A percentile compares a stretch with the other conserved stretches of the same genome.
Evolutionary conservation across 2,888 invertebrate genomes (phyloP).

Genomic region (Eulithis testata): DNA sequence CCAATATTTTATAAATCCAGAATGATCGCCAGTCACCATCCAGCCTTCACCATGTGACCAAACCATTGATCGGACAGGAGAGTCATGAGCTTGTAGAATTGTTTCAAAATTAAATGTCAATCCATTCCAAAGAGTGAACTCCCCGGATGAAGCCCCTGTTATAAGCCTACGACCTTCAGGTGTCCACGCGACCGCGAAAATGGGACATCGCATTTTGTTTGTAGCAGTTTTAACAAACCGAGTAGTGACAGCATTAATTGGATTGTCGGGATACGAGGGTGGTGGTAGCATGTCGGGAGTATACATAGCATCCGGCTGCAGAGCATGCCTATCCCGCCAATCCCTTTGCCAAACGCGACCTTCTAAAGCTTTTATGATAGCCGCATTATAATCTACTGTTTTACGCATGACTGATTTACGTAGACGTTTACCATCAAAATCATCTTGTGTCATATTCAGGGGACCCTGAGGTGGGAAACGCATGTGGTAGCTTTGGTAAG

Average conservation of each 20-base stretch:
- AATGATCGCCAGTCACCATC: slow-evolving; percentile 99
- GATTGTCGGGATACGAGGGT: slow-evolving; percentile 96
- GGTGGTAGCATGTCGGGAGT: slow-evolving; percentile 97
- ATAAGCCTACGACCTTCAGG: slow-evolving; percentile 99
- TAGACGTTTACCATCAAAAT: slow-evolving; percentile 97
- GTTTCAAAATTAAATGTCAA: slow-evolving; percentile 99
- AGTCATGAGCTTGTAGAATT: slow-evolving; percentile 99
- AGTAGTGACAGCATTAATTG: slow-evolving; percentile 97
- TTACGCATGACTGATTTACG: slow-evolving; percentile 98
- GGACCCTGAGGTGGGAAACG: slow-evolving; percentile 81
- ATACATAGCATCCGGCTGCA: slow-evolving; percentile 98
- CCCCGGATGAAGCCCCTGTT: slow-evolving; percentile 99
- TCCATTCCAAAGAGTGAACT: slow-evolving; percentile 99
- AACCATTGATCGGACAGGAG: slow-evolving; percentile 99
- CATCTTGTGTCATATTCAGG: slow-evolving; percentile 91
- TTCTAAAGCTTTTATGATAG: slow-evolving; percentile 96
- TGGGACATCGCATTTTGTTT: slow-evolving; percentile 99
- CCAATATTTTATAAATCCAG: slow-evolving; percentile 99
- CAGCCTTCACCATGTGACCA: slow-evolving; percentile 99
- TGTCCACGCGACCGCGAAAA: slow-evolving; percentile 99
- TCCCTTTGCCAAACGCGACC: slow-evolving; percentile 98
- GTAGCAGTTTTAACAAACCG: slow-evolving; percentile 99
- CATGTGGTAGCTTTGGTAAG: slow-evolving; percentile 73
- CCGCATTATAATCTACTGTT: slow-evolving; percentile 98
- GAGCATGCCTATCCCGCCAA: slow-evolving; percentile 92